Base-by-base conservation (phyloP, 2,888 invertebrate genomes). In the Spatulosminthurus flaviceps region DNA sequence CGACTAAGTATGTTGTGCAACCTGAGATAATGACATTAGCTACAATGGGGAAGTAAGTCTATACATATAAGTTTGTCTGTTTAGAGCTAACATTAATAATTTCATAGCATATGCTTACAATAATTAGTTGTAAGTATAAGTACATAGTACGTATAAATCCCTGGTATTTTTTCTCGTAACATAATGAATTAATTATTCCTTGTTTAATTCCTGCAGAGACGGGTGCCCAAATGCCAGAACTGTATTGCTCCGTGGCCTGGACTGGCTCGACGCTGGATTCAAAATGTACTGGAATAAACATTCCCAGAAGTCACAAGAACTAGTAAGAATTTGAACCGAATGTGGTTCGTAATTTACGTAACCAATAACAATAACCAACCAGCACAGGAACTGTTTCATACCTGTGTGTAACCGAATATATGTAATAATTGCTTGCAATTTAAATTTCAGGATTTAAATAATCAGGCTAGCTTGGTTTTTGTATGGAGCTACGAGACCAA, bases 211-310 rank as follows among this genome's bases (percentile, higher is more conserved):
- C 88, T 88, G 73, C 85, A 95, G 95, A 86, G 89, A 92, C 86
- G 94, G 94, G 0, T 88, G 90, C 75, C 98, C 98, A 7, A 96
- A 97, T 22, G 94, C 94, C 74, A 91, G 98, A 85, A 95, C 94
- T 89, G 94, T 98, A 16, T 89, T 98, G 75, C 90, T 97, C 75
- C 98, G 98, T 89, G 93, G 93, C 9, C 95, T 91, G 88, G 92
- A 92, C 73, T n/a, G n/a, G n/a, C n/a, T n/a, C n/a, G 90, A 92
- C 80, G 92, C 92, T 77, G 98, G 98, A 0, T 98, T 97, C 87
- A 93, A 92, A 83, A 98, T 99, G 88, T 99, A 93, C 86, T 97
- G 98, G 0, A 97, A 98, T 88, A 95, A 95, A 87, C 92, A 90
- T 29, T 98, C 98, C 86, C 91, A 95, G 72, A 99, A 99, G 89